Evolutionary conservation across 1,140 invertebrate species (phyloP).

Genomic region (Rhizoglyphus robini): DNA sequence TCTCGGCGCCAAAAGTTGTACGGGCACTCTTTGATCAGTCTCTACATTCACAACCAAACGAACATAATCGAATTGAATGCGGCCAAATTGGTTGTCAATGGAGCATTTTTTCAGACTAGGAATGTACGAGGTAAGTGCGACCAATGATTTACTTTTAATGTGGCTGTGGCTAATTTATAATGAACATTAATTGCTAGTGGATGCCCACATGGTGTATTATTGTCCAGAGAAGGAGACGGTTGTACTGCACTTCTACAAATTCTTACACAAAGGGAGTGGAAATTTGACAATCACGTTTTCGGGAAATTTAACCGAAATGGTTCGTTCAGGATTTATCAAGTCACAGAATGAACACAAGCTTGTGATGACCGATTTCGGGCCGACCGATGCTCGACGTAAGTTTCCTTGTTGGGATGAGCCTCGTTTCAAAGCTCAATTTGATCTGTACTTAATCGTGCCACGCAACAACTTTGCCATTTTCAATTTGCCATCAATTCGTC

Average conservation of each 20-base stretch:
- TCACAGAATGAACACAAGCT: neutral
- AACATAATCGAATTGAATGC: slow-evolving; percentile 15
- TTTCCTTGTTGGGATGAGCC: slow-evolving; percentile 98
- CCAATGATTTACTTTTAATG: neutral
- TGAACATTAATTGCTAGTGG: slow-evolving; percentile 8
- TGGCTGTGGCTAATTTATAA: neutral
- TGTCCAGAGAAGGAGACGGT: slow-evolving; percentile 12
- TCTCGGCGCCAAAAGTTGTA: neutral
- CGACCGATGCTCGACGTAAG: slow-evolving; percentile 77
- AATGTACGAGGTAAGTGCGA: slow-evolving; percentile 5
- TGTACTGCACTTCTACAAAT: slow-evolving; percentile 10
- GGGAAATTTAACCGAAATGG: neutral
- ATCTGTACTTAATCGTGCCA: slow-evolving; percentile 68
- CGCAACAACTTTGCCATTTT: slow-evolving; percentile 59
- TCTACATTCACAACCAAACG: slow-evolving; percentile 4
- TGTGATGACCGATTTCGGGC: slow-evolving; percentile 4
- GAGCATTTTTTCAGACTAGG: neutral
- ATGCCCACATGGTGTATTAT: neutral
- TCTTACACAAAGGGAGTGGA: neutral
- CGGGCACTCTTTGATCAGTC: neutral
- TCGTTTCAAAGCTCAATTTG: slow-evolving; percentile 82
- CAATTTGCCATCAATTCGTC: slow-evolving; percentile 55
- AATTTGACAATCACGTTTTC: slow-evolving; percentile 15
- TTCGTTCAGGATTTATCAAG: neutral
- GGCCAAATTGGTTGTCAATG: neutral